Evolutionary conservation across 2,888 invertebrate species (phyloP), one percentile per base, ranked within the genome.

Genomic region (Aradus depressus): DNA sequence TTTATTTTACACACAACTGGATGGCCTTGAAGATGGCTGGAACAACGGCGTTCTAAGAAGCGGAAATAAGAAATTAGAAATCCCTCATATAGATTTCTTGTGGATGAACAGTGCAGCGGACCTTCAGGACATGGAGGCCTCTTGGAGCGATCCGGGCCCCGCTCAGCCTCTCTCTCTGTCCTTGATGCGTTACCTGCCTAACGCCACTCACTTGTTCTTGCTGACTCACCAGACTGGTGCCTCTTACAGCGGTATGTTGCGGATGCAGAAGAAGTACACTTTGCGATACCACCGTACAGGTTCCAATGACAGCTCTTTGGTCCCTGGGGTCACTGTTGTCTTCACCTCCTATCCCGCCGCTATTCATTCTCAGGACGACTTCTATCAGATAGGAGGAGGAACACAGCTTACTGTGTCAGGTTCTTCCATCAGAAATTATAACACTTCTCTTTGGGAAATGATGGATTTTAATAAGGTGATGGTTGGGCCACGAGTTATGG

Each of bases 341-440:
- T 88, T 90, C 70, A 81, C 88, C 0, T 83, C 89, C 0, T 90
- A 88, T 66, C 90, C 90, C 0, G 90, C 86, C 8, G 77, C 82
- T 12, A 65, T 89, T 31, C 80, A 81, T 32, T 88, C 88, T 26
- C 81, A 84, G 45, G 89, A 90, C 65, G 89, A 89, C 64, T 84
- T 83, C 65, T 89, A 89, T 64, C 67, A 80, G 12, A 69, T 86
- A 6, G 62, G 75, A 80, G 2, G 72, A 77, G 4, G 65, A 35
- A 58, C 63, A 19, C 70, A 75, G 49, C 70, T 87, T 61, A 75
- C 80, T 6, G 72, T 86, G 2, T 76, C 81, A 8, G 90, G 91
- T 53, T 88, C 90, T 4, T 75, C 83, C 4, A 77, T 90, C 45
- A 79, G 78, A 57, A 85, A 86, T 64, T 78, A 76, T 61, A 89